Percentiles rank a stretch among this genome's conserved stretches.
Conservation (phyloP, 2,113 vertebrate species). For the Prunella fulvescens region DNA sequence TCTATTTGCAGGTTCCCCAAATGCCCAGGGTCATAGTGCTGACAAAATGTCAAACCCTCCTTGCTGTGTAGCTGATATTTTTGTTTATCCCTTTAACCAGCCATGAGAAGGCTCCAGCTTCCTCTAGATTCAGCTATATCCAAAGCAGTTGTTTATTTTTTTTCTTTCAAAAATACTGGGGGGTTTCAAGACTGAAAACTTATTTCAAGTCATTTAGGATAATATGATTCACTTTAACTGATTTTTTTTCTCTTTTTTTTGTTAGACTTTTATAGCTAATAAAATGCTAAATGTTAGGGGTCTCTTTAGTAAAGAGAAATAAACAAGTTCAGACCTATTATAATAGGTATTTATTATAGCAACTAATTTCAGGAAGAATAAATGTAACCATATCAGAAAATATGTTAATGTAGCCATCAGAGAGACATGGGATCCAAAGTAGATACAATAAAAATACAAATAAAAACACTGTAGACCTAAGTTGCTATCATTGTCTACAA, state of each 20-base stretch:
- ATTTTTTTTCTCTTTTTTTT: no score
- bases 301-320: background rate
- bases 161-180: background rate
- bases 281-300: background rate
- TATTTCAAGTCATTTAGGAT: background rate
- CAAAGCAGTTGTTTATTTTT: background rate
- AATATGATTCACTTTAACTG: background rate
- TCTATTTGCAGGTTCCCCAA: background rate
- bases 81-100: background rate
- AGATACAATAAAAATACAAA: background rate
- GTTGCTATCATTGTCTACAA: background rate
- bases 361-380: background rate
- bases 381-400: background rate
- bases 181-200: background rate
- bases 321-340: background rate
- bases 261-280: background rate
- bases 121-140: background rate
- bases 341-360: background rate
- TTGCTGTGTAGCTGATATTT: background rate
- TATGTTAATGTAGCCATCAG: background rate
- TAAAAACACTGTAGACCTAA: background rate
- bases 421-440: background rate
- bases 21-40: rapidly evolving
- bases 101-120: background rate
- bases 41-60: background rate